A percentile compares a stretch with the other conserved stretches of the same genome.
phyloP scores from a whole-genome alignment of 2,113 vertebrate species.

The Pachyramphus minor region DNA sequence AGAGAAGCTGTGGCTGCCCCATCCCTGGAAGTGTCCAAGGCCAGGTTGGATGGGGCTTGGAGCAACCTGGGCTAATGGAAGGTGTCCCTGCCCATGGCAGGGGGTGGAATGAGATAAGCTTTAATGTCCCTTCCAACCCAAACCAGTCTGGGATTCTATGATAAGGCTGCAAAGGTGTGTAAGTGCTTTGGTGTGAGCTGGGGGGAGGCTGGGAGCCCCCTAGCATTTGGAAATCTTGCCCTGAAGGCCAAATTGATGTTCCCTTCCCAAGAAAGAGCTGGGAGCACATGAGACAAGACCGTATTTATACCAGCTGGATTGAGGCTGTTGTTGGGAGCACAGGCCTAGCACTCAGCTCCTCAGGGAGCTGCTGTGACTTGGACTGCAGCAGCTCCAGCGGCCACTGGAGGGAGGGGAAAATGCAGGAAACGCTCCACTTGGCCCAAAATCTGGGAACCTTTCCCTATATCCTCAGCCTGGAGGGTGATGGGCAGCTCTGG shows the following conservation, averaged over 20 bases:
- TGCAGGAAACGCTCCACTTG: not conserved
- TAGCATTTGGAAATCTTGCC: not conserved
- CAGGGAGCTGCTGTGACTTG: rapidly evolving
- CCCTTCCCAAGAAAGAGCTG: not conserved
- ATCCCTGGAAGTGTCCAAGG: not conserved
- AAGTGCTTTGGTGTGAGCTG: not conserved
- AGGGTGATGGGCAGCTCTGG: not conserved
- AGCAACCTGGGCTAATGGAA: not conserved
- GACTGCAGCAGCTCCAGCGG: not conserved
- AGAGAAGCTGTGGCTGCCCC: not conserved
- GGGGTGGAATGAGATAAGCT: not conserved
- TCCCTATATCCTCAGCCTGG: not conserved
- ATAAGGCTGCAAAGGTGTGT: not conserved
- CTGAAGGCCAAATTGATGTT: not conserved
- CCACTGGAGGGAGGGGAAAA: slow-evolving; percentile 36
- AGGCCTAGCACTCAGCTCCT: not conserved
- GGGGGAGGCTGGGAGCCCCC: not conserved
- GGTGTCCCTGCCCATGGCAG: not conserved
- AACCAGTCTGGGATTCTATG: not conserved
- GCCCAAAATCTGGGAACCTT: not conserved
- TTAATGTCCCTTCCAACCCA: not conserved
- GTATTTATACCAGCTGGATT: rapidly evolving
- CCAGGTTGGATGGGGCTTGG: rapidly evolving
- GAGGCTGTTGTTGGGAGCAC: not conserved
- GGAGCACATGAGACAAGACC: rapidly evolving